Conservation (phyloP, 2,113 vertebrate species). For the Acanthisitta chloris region DNA sequence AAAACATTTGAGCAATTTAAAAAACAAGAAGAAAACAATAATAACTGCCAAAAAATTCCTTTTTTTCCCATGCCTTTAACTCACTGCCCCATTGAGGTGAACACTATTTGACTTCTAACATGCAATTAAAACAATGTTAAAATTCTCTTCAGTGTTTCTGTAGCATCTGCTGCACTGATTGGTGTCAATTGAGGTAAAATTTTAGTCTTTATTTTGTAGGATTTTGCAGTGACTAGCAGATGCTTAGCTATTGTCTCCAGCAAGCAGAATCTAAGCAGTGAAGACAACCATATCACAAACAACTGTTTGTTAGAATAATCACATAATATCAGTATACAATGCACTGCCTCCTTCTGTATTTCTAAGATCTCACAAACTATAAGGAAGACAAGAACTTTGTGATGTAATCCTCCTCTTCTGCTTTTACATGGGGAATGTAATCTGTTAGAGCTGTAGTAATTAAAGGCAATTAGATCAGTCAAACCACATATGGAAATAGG, state of each 20-base stretch:
- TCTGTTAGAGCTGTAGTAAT: not conserved
- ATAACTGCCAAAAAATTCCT: not conserved
- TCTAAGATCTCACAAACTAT: not conserved
- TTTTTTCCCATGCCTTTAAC: not conserved
- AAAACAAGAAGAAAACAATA: not conserved
- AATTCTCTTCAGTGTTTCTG: not conserved
- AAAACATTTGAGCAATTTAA: not conserved
- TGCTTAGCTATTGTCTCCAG: slow-evolving; percentile 42
- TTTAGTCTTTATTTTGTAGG: slow-evolving; percentile 4
- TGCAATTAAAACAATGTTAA: not conserved
- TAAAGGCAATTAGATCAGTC: not conserved
- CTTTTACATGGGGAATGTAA: not conserved
- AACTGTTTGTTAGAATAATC: not conserved
- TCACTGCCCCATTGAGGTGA: not conserved
- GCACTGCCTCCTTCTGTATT: not conserved
- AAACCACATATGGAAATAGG: not conserved
- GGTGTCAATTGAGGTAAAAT: slow-evolving; percentile 39
- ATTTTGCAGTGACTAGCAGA: slow-evolving; percentile 9
- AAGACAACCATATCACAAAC: slow-evolving; percentile 29
- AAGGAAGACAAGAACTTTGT: not conserved
- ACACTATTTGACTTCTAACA: not conserved
- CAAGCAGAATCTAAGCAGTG: not conserved
- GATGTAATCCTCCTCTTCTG: not conserved
- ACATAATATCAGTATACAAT: not conserved
- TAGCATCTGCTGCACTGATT: slow-evolving; percentile 38